These are phyloP conservation scores for Psittacula cyanocephala DNA, from an alignment of 2,113 vertebrate genomes.

Conservation along the genomic window DNA sequence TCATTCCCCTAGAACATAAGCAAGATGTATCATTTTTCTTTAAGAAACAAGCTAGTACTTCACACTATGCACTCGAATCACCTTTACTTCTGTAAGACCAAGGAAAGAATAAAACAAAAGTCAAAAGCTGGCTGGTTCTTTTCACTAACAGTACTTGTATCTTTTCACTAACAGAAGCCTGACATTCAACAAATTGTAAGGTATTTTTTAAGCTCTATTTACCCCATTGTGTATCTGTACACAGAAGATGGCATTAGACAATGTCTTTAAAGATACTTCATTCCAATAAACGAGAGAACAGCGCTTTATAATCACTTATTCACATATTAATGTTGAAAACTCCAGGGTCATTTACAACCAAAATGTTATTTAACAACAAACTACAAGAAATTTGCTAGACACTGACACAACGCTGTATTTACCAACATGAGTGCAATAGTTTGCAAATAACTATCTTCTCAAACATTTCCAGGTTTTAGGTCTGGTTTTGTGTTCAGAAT, in stretches of 20 bases:
- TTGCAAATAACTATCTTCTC: background rate
- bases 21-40: background rate
- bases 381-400: background rate
- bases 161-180: background rate
- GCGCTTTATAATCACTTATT: background rate
- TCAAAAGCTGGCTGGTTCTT: background rate
- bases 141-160: background rate
- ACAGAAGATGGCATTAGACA: background rate
- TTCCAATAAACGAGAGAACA: background rate
- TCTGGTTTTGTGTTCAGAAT: background rate
- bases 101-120: background rate
- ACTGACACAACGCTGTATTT: background rate
- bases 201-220: background rate
- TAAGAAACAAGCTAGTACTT: background rate
- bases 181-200: background rate
- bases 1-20: background rate
- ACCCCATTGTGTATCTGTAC: background rate
- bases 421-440: background rate
- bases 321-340: background rate
- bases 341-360: background rate
- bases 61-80: background rate
- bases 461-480: background rate
- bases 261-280: background rate
- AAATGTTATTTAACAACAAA: background rate
- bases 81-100: background rate